phyloP scores from a whole-genome alignment of 2,888 invertebrate species.

The Serripes groenlandicus region DNA sequence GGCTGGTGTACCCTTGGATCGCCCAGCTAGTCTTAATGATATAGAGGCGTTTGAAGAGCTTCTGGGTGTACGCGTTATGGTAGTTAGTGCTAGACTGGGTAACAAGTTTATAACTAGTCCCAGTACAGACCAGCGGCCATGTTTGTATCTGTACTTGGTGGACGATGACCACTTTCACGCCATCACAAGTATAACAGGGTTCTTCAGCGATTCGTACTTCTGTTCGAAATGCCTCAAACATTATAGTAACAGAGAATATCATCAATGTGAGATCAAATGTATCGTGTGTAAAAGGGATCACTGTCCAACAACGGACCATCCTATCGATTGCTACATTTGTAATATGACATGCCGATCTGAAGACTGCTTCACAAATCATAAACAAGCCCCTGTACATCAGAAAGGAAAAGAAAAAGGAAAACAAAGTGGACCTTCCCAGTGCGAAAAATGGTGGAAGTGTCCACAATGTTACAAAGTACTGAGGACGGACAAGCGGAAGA shows the following conservation, averaged over 20 bases:
- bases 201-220: conserved; percentile 34
- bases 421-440: background rate
- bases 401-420: background rate
- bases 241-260: conserved; percentile 19
- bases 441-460: conserved; percentile 34
- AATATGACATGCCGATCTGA: conserved; percentile 22
- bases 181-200: conserved; percentile 26
- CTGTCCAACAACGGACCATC: conserved; percentile 8
- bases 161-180: conserved; percentile 42
- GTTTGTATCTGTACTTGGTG: conserved; percentile 45
- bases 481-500: too few species aligned
- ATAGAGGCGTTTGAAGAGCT: conserved; percentile 16
- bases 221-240: conserved; percentile 26
- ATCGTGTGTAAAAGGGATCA: conserved; percentile 26
- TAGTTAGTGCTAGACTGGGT: conserved; percentile 33
- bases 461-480: too few species aligned
- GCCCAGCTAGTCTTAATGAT: conserved; percentile 28
- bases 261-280: conserved; percentile 25
- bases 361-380: background rate
- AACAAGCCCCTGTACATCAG: too few species aligned
- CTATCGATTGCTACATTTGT: conserved; percentile 1
- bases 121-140: conserved; percentile 17
- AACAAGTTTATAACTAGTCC: conserved; percentile 36
- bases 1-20: conserved; percentile 20
- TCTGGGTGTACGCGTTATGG: conserved; percentile 28